Conservation (phyloP, 53 echinoderm and acorn worm genomes). For the Mesocentrotus franciscanus region DNA sequence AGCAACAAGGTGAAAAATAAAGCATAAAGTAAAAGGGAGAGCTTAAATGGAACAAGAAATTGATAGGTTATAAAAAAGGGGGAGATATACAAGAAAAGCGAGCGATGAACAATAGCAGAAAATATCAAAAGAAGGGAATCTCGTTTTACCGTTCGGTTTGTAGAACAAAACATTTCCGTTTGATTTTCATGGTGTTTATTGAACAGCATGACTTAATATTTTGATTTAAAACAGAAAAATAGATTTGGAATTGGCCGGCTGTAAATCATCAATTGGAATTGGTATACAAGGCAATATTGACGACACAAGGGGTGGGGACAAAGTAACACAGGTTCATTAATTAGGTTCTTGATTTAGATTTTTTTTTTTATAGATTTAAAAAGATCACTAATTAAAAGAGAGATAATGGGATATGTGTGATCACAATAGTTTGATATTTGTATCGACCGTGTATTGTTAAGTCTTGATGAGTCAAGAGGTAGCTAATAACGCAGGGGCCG, state of each 20-base stretch:
- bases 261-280: neutral
- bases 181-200: neutral
- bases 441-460: neutral
- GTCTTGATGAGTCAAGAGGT: neutral
- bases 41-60: neutral
- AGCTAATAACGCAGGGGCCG: neutral
- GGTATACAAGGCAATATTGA: neutral
- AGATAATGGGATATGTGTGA: neutral
- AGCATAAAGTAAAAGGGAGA: neutral
- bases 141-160: neutral
- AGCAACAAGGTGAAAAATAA: neutral
- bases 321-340: neutral
- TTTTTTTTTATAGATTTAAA: neutral
- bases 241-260: neutral
- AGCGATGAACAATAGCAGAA: neutral
- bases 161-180: constrained; percentile 14
- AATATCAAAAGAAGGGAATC: neutral
- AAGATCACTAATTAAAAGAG: neutral
- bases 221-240: neutral
- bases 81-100: neutral
- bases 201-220: neutral
- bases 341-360: neutral
- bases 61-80: neutral
- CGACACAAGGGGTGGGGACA: neutral
- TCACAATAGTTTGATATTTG: neutral